These are phyloP conservation scores for Oscheius sp. DNA, from an alignment of 2,888 invertebrate genomes.

Conservation along the genomic window DNA sequence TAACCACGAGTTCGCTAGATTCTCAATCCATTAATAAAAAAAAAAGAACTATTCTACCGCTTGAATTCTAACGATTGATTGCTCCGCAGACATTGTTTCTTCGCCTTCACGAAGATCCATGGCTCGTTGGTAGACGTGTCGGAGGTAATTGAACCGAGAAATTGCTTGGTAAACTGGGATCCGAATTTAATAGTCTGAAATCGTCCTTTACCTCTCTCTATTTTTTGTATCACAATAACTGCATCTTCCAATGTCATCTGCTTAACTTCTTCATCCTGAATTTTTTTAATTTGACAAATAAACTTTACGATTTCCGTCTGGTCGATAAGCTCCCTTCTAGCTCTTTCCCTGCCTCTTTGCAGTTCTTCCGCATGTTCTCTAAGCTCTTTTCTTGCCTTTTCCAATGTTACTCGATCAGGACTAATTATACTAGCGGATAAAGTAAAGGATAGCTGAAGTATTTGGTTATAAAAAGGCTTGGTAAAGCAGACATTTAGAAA, in stretches of 20 bases:
- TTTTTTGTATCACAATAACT: conserved; percentile 54
- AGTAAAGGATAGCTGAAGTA: not conserved
- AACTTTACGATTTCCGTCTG: conserved; percentile 5
- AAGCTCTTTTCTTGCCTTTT: not conserved
- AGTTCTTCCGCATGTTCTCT: conserved; percentile 12
- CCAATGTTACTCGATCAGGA: not conserved
- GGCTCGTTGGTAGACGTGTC: conserved; percentile 60
- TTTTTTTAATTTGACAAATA: too few relatives aligned
- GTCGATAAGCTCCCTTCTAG: conserved; percentile 11
- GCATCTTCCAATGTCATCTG: conserved; percentile 59
- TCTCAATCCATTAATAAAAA: not conserved
- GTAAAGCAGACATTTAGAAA: not conserved
- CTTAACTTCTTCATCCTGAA: conserved; percentile 35
- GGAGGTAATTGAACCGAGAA: conserved; percentile 55
- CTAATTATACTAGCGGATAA: conserved; percentile 1
- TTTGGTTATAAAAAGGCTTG: not conserved
- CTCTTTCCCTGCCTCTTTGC: not conserved
- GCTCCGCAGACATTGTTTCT: conserved; percentile 52
- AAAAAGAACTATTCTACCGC: conserved; percentile 39
- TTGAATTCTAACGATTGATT: conserved; percentile 60
- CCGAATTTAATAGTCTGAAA: not conserved
- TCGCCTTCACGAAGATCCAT: conserved; percentile 52
- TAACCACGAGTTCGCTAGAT: conserved; percentile 59
- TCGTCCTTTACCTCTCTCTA: conserved; percentile 60
- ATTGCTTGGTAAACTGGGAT: conserved; percentile 62